A percentile compares a stretch with the other conserved stretches of the same genome.
phyloP scores from a whole-genome alignment of 2,888 invertebrate genomes.

The Rotaria sp. region DNA sequence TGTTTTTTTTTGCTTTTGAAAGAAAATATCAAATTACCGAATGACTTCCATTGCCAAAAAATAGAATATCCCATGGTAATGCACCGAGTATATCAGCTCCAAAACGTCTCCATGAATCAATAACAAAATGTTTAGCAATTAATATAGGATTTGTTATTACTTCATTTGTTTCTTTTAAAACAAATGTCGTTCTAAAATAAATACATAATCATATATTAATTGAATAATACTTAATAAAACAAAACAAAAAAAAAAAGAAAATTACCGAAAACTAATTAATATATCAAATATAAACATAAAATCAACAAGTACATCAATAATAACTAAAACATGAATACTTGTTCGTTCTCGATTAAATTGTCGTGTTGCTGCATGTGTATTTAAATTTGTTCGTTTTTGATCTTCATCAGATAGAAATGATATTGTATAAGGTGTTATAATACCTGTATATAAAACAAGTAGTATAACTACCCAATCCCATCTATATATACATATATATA shows the following conservation, averaged over 20 bases:
- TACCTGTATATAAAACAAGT: conserved; percentile 54
- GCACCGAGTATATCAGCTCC: conserved; percentile 95
- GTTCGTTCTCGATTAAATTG: conserved; percentile 47
- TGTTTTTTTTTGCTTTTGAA: background rate
- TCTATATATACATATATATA: background rate
- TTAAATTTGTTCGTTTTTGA: conserved; percentile 39
- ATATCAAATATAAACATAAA: conserved; percentile 56
- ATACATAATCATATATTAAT: background rate
- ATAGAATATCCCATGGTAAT: conserved; percentile 90
- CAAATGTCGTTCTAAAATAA: conserved; percentile 50
- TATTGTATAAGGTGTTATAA: conserved; percentile 53
- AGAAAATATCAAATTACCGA: conserved; percentile 46
- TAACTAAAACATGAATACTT: conserved; percentile 53
- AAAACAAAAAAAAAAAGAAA: background rate
- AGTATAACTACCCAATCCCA: conserved; percentile 56
- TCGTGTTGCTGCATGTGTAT: conserved; percentile 47
- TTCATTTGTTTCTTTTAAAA: conserved; percentile 51
- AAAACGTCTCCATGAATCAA: conserved; percentile 69
- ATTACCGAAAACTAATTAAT: conserved; percentile 51
- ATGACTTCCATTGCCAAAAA: conserved; percentile 58
- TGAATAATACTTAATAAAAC: background rate
- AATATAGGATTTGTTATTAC: conserved; percentile 53
- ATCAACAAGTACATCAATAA: conserved; percentile 55
- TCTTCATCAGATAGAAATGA: conserved; percentile 53
- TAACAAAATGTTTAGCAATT: conserved; percentile 55